A percentile compares a stretch with the other conserved stretches of the same genome.
These are phyloP conservation scores for Adelges cooleyi DNA, from an alignment of 1,140 invertebrate species.

Conservation along the genomic window DNA sequence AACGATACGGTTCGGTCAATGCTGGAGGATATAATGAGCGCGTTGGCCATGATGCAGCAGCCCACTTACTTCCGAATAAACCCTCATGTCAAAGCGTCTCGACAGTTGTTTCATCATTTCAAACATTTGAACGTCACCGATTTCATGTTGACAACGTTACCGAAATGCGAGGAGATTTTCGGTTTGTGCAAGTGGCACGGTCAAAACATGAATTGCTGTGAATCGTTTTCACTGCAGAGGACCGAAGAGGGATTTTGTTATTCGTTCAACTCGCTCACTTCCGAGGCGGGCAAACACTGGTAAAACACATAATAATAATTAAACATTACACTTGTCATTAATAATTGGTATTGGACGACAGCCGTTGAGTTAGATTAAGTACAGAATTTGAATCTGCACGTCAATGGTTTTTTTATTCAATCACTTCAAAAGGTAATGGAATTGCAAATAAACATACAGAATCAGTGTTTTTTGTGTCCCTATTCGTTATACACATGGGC, in stretches of 20 bases:
- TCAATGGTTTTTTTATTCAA: no score
- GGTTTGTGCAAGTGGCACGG: conserved; percentile 34
- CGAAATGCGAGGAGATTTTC: conserved; percentile 32
- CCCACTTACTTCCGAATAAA: conserved; percentile 33
- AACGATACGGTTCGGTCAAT: not conserved
- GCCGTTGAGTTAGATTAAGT: no score
- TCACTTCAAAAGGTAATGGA: no score
- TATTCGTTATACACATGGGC: no score
- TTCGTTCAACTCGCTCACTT: conserved; percentile 33
- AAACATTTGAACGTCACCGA: conserved; percentile 29
- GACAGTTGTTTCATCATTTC: conserved; percentile 19
- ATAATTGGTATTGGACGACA: no score
- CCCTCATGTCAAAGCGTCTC: conserved; percentile 4
- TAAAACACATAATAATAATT: no score
- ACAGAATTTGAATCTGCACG: no score
- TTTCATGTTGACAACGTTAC: conserved; percentile 32
- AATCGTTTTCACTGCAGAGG: conserved; percentile 32
- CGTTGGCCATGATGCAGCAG: conserved; percentile 33
- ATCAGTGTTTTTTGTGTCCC: no score
- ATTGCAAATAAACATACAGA: no score
- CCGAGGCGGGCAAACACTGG: conserved; percentile 30
- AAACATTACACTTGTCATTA: no score
- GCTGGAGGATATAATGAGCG: conserved; percentile 30
- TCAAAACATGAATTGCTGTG: conserved; percentile 29
- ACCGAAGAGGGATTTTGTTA: conserved; percentile 36